These are phyloP conservation scores for Paratrypauchen microcephalus DNA, from an alignment of 2,797 vertebrate species.

Conservation along the genomic window DNA sequence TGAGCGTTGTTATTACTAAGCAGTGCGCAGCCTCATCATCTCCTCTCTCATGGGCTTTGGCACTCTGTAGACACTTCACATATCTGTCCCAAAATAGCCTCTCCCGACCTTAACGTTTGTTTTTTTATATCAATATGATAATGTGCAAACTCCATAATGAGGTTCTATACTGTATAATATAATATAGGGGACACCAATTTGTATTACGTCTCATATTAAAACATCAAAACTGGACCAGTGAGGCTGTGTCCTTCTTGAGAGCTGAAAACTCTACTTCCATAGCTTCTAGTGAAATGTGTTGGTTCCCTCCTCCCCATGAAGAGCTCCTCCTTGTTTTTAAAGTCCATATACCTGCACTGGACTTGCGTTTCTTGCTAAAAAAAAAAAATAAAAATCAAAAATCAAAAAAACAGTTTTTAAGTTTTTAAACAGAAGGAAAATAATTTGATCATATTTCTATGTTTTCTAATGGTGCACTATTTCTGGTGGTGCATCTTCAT, in stretches of 20 bases:
- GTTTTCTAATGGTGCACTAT: too few relatives aligned
- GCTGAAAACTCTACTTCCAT: neutral
- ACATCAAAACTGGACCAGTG: too few relatives aligned
- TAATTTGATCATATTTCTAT: too few relatives aligned
- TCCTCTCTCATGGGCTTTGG: constrained; percentile 42
- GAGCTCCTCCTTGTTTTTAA: neutral
- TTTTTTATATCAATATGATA: neutral
- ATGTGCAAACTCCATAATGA: neutral
- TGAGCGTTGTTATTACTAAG: constrained; percentile 65
- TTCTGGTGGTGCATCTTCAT: too few relatives aligned
- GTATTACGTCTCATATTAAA: too few relatives aligned
- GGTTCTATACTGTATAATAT: neutral
- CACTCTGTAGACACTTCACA: constrained; percentile 5
- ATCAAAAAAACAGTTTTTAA: too few relatives aligned
- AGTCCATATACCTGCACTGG: neutral
- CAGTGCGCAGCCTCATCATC: constrained; percentile 46
- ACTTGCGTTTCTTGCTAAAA: neutral
- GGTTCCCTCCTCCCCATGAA: too few relatives aligned
- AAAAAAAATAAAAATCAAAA: too few relatives aligned
- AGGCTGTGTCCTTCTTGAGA: neutral
- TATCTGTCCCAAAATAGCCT: constrained; percentile 5
- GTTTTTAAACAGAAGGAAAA: too few relatives aligned
- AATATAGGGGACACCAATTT: too few relatives aligned
- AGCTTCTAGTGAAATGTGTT: too few relatives aligned
- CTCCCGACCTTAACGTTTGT: constrained; percentile 2